Conservation (phyloP, 2,113 vertebrate genomes). For the Spilogale gracilis region DNA sequence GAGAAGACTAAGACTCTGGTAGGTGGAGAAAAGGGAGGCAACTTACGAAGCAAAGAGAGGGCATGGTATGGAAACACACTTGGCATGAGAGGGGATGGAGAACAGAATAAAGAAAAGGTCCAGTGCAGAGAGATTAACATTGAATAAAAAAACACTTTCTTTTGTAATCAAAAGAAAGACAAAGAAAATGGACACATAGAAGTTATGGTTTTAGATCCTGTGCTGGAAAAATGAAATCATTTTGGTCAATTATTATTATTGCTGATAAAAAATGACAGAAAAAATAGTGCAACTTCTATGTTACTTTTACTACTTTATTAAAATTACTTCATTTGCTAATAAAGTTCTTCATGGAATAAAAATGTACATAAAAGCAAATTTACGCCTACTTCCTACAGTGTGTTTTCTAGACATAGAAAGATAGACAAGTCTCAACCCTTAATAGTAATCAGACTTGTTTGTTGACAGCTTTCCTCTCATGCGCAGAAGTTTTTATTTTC, state of each 20-base stretch:
- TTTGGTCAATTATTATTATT: background rate
- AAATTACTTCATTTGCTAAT: constrained; percentile 29
- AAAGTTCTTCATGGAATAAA: background rate
- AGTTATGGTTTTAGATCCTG: background rate
- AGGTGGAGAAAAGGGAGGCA: background rate
- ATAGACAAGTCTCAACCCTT: background rate
- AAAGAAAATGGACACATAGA: background rate
- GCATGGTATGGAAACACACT: background rate
- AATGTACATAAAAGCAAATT: background rate
- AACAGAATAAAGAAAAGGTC: background rate
- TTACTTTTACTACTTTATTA: background rate
- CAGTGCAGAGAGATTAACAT: background rate
- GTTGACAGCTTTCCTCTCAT: background rate
- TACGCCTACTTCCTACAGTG: background rate
- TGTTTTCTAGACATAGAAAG: background rate
- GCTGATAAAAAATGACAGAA: background rate
- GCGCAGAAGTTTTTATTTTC: background rate
- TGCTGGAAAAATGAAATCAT: background rate
- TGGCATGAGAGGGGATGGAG: no score
- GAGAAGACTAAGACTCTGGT: background rate
- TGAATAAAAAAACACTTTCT: background rate
- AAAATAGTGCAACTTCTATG: background rate
- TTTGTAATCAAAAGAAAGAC: background rate
- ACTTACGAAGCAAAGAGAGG: background rate
- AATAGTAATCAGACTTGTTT: background rate